Base-by-base conservation (phyloP, 2,113 vertebrate species). In the Grallaria varia region DNA sequence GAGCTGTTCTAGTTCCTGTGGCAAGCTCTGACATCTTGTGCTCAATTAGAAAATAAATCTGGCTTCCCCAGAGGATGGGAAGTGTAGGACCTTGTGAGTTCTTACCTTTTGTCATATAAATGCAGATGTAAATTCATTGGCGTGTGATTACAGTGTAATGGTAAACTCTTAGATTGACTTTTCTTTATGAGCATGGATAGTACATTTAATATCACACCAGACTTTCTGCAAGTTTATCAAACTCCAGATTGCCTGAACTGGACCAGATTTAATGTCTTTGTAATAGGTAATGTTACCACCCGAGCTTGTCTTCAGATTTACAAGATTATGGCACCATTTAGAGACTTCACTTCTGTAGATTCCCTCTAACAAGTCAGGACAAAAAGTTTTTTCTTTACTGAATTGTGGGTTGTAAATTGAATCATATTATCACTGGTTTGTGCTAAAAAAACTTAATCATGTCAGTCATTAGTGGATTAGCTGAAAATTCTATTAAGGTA, bases 11-110 rank as follows among this genome's bases (percentile, higher is more conserved):
- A 7, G 16, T 84, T 96, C 80, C 80, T 82, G 8, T 89, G 73
- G 58, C 33, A 93, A 87, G 81, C 63, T 93, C 74, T 95, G 89
- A 91, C 91, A 94, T 90, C 84, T 93, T 83, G 84, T 93, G 87
- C 84, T 71, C 74, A 66, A 27, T 33, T 15, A 30, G 69, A 90
- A 74, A 53, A 94, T 76, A 60, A 76, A 55, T 58, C 53, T 62
- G 58, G 0, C 58, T 91, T 76, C 45, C 31, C 25, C 18, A 58
- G 64, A 53, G 33, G 39, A 45, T n/a, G 30, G 14, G 11, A 56
- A 37, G 3, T 45, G 25, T 7, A 42, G 12, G 31, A 12, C 15
- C 72, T 72, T 68, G 19, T 16, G 28, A 59, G 4, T 52, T 90
- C 30, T 49, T 40, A 40, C 9, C 16, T 50, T 62, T 66, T 35